These are phyloP conservation scores for Arctopsyche grandis DNA, from an alignment of 1,140 invertebrate genomes.

Conservation along the genomic window DNA sequence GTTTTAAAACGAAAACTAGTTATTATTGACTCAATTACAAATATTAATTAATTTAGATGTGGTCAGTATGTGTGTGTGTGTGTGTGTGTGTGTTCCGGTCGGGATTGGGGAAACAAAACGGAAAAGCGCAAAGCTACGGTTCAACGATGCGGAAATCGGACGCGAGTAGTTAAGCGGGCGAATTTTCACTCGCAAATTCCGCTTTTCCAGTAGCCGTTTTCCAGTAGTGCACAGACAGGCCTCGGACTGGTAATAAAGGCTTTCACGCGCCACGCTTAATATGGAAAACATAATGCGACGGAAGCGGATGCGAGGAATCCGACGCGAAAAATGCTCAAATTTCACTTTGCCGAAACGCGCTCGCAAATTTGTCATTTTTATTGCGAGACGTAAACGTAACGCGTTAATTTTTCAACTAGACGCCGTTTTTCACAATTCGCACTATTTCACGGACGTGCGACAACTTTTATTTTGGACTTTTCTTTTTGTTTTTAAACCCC, in stretches of 20 bases:
- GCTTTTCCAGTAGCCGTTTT: not conserved
- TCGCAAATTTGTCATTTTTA: slow-evolving; percentile 6
- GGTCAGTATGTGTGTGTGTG: too few relatives aligned
- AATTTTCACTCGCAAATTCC: slow-evolving; percentile 26
- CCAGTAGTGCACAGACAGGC: not conserved
- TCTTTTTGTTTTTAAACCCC: not conserved
- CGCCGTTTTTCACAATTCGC: not conserved
- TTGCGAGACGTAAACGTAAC: not conserved
- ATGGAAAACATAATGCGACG: not conserved
- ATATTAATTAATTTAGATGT: not conserved
- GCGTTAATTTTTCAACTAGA: slow-evolving; percentile 5
- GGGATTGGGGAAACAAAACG: slow-evolving; percentile 2
- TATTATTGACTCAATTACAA: not conserved
- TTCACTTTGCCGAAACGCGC: not conserved
- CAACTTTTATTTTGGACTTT: not conserved
- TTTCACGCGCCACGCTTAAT: not conserved
- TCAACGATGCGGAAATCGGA: slow-evolving; percentile 29
- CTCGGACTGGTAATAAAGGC: slow-evolving; percentile 4
- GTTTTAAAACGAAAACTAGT: too few relatives aligned
- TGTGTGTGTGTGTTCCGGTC: not conserved
- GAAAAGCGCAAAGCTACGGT: slow-evolving; percentile 33
- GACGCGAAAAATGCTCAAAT: not conserved
- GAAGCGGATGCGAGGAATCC: not conserved
- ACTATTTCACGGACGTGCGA: too few relatives aligned
- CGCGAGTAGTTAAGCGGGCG: slow-evolving; percentile 34